These are phyloP conservation scores for Phymorhynchus buccinoides DNA, from an alignment of 1,140 invertebrate genomes.

Conservation along the genomic window DNA sequence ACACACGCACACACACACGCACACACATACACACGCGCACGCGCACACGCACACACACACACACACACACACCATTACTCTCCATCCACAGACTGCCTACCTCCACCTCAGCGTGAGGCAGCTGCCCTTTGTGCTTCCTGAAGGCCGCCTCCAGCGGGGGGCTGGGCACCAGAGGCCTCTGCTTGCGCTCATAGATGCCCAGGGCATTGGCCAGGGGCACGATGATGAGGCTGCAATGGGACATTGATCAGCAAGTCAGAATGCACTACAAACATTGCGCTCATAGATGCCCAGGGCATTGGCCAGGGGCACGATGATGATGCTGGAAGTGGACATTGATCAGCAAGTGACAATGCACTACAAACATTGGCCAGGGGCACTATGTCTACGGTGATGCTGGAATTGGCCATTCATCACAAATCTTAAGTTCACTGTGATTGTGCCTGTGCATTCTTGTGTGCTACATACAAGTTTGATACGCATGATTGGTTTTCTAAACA, in stretches of 20 bases:
- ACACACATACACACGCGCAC: too few relatives aligned
- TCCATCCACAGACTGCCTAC: conserved; percentile 35
- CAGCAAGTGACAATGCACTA: too few relatives aligned
- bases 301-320: conserved; percentile 43
- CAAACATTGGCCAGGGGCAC: too few relatives aligned
- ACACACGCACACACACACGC: background rate
- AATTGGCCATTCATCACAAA: too few relatives aligned
- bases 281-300: conserved; percentile 50
- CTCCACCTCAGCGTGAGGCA: conserved; percentile 46
- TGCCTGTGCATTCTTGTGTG: too few relatives aligned
- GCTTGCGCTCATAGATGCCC: conserved; percentile 48
- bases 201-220: conserved; percentile 50
- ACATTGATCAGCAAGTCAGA: too few relatives aligned
- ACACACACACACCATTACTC: background rate
- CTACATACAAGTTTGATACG: too few relatives aligned
- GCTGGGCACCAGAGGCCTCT: conserved; percentile 33
- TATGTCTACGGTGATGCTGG: too few relatives aligned
- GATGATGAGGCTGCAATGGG: conserved; percentile 50
- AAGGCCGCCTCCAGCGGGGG: conserved; percentile 49
- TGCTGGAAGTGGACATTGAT: background rate
- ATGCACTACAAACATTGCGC: too few relatives aligned
- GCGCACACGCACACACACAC: too few relatives aligned
- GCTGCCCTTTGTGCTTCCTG: conserved; percentile 38
- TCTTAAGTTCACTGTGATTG: too few relatives aligned
- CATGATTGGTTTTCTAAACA: too few relatives aligned